Evolutionary conservation across 2,113 vertebrate species (phyloP).

Genomic region (Nothocercus julius): DNA sequence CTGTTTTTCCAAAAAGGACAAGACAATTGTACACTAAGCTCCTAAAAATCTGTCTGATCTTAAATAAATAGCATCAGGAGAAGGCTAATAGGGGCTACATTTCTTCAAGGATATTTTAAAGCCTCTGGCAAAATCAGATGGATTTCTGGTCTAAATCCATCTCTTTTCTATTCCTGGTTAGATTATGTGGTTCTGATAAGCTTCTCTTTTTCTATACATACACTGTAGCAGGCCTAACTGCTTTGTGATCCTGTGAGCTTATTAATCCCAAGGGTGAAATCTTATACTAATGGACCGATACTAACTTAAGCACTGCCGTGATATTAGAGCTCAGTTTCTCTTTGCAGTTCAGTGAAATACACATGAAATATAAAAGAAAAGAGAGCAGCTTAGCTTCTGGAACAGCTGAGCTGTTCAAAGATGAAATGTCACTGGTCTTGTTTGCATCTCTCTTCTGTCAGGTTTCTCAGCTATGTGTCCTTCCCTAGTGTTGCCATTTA

Average conservation of each 20-base stretch:
- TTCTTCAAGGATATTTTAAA: background rate
- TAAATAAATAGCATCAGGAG: background rate
- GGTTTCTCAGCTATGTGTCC: background rate
- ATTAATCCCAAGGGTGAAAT: background rate
- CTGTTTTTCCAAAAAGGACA: background rate
- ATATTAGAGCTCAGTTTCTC: background rate
- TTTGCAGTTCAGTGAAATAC: background rate
- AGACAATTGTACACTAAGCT: background rate
- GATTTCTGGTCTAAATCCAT: background rate
- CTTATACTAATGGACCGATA: no score
- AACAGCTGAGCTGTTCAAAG: background rate
- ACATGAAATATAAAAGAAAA: background rate
- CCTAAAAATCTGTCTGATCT: background rate
- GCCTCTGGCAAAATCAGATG: background rate
- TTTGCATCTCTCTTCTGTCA: background rate
- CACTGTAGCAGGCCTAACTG: background rate
- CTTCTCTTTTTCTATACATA: background rate
- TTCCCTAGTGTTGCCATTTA: background rate
- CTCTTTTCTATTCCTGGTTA: background rate
- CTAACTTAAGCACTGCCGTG: background rate
- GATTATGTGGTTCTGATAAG: background rate
- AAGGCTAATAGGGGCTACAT: background rate
- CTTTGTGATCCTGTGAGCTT: background rate
- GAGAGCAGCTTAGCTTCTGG: background rate
- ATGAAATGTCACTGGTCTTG: background rate